Conservation (phyloP, 2,797 vertebrate genomes). For the Sphenodon punctatus region DNA sequence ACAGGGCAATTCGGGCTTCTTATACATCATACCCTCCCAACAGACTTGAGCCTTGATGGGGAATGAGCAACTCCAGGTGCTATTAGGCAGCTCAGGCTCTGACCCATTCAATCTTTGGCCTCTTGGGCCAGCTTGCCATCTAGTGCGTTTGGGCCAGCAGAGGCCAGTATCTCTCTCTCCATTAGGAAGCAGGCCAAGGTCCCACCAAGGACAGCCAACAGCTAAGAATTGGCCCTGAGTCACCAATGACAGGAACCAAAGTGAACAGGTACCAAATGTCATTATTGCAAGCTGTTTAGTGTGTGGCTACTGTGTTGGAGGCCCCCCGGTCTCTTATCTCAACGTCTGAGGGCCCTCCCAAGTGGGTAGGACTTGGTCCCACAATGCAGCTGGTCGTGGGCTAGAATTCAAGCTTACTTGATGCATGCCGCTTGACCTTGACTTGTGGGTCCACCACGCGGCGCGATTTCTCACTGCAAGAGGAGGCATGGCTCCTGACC, state of each 20-base stretch:
- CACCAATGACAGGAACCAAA: neutral
- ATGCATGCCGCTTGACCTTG: constrained; percentile 89
- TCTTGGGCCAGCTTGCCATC: neutral
- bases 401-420: constrained; percentile 81
- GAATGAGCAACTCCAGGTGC: neutral
- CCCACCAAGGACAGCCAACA: neutral
- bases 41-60: neutral
- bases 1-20: neutral
- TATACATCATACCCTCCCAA: neutral
- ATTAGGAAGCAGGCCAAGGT: neutral
- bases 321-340: neutral
- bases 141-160: neutral
- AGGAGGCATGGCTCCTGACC: constrained; percentile 90
- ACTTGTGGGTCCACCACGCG: constrained; percentile 85
- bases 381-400: neutral
- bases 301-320: fast-evolving
- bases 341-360: neutral
- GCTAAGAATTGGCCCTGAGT: neutral
- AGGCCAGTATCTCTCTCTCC: neutral
- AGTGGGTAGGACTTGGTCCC: neutral
- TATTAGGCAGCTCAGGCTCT: neutral
- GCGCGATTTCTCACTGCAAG: constrained; percentile 90
- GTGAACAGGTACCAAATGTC: neutral
- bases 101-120: neutral
- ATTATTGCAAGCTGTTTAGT: too few species aligned